Evolutionary conservation across 2,888 invertebrate genomes (phyloP).

Genomic region (Pseudococcus longispinus): DNA sequence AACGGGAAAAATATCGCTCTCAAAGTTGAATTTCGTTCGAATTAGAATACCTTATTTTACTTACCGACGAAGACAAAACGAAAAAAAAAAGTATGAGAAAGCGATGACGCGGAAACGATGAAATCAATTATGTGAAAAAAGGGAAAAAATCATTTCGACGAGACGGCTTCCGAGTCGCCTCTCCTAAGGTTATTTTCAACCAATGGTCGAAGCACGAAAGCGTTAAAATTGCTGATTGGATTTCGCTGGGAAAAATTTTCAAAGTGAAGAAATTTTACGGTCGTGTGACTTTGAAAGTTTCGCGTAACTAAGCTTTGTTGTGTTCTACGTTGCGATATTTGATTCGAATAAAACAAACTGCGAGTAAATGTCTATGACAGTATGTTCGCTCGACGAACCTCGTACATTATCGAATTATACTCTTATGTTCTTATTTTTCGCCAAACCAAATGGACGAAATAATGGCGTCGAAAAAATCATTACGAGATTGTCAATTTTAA

Average conservation of each 20-base stretch:
- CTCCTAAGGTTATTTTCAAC: neutral
- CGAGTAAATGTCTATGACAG: neutral
- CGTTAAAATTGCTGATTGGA: neutral
- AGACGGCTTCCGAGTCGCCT: neutral
- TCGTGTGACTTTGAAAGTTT: neutral
- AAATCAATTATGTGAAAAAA: neutral
- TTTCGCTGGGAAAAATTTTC: neutral
- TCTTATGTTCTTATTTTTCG: neutral
- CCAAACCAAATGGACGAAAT: neutral
- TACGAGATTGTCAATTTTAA: neutral
- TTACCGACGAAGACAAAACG: neutral
- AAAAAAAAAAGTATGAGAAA: neutral
- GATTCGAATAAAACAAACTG: neutral
- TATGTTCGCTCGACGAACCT: too few species aligned
- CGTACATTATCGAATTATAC: neutral
- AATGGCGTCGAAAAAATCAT: neutral
- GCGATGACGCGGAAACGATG: slow-evolving; percentile 16
- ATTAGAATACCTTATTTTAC: neutral
- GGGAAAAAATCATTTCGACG: neutral
- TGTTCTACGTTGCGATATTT: neutral
- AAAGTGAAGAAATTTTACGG: neutral
- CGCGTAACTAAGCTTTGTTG: neutral
- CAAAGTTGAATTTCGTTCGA: neutral
- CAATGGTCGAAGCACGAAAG: neutral
- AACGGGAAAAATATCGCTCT: neutral